Evolutionary conservation across 2,797 vertebrate species (phyloP), one percentile per base, ranked within the genome.

Genomic region (Enteromius mattozi): DNA sequence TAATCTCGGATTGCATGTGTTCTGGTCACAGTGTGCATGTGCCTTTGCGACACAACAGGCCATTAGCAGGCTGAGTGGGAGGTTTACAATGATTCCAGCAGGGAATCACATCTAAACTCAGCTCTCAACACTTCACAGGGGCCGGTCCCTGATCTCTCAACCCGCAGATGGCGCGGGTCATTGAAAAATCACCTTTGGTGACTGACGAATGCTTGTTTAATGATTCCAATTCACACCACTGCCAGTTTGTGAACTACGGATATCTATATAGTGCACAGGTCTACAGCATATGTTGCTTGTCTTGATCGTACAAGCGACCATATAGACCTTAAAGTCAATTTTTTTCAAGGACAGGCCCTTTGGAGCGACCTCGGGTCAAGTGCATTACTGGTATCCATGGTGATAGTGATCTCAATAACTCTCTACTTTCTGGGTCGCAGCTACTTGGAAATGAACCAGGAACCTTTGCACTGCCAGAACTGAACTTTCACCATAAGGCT

Each of bases 71-170:
- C 76, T 91, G 86, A 65, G 49, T 87, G 86, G 80, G 86, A 92
- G 90, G 92, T 93, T 94, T 93, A 92, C 90, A 85, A 40, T 86
- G 63, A 85, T 75, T 76, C 68, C 89, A 69, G 70, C 66, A 61
- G 82, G 79, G 63, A 66, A 70, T 84, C 54, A 49, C 76, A 77
- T 71, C 82, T 79, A 84, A 86, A 87, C 78, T 75, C 68, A 49
- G 74, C 59, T 56, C 51, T 87, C 80, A 79, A 83, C 85, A 86
- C 77, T 83, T 78, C 80, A 27, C 76, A 86, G 76, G 81, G 80
- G 85, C 65, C 66, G 49, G 70, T 70, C 65, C 83, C 86, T 83
- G 77, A 78, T 75, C 76, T 40, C 47, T n/a, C 59, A 83, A 85
- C 77, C 63, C 61, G 42, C 80, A 83, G 85, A 87, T 81, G 75